phyloP scores from a whole-genome alignment of 2,113 vertebrate species.

The Lethenteron camtschaticum region DNA sequence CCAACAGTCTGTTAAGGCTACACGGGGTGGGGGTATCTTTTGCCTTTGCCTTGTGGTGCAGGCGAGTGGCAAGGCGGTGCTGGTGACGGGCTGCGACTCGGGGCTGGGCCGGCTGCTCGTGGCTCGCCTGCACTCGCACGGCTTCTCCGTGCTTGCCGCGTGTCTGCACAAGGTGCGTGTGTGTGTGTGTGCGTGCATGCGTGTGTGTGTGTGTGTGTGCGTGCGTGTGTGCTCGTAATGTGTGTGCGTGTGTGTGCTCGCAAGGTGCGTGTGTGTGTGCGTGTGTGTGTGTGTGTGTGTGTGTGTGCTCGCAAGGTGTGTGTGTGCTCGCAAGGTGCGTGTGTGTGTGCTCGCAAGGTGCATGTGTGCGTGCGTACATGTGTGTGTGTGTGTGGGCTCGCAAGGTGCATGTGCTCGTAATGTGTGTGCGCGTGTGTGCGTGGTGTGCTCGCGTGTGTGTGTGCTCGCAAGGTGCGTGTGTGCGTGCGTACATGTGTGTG shows the following conservation, averaged over 20 bases:
- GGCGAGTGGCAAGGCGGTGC: conserved; percentile 27
- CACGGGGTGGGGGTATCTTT: too few relatives aligned
- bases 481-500: too few relatives aligned
- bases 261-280: conserved; percentile 21
- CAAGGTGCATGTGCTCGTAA: conserved; percentile 8
- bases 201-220: not conserved
- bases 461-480: too few relatives aligned
- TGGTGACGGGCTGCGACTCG: conserved; percentile 52
- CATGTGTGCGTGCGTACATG: not conserved
- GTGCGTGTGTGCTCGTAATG: conserved; percentile 12
- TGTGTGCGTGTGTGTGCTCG: conserved; percentile 5
- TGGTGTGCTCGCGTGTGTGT: too few relatives aligned
- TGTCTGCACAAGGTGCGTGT: conserved; percentile 36
- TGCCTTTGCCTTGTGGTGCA: too few relatives aligned
- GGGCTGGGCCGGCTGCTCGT: conserved; percentile 48
- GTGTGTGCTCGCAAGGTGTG: not conserved
- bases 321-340: too few relatives aligned
- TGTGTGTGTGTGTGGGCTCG: not conserved
- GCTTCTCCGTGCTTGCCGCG: conserved; percentile 51
- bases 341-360: too few relatives aligned
- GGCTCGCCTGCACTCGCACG: conserved; percentile 32
- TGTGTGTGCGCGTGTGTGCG: conserved; percentile 10
- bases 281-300: not conserved
- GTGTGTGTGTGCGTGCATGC: not conserved
- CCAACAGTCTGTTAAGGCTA: too few relatives aligned